phyloP scores from a whole-genome alignment of 2,113 vertebrate genomes.

The Macaca nemestrina region DNA sequence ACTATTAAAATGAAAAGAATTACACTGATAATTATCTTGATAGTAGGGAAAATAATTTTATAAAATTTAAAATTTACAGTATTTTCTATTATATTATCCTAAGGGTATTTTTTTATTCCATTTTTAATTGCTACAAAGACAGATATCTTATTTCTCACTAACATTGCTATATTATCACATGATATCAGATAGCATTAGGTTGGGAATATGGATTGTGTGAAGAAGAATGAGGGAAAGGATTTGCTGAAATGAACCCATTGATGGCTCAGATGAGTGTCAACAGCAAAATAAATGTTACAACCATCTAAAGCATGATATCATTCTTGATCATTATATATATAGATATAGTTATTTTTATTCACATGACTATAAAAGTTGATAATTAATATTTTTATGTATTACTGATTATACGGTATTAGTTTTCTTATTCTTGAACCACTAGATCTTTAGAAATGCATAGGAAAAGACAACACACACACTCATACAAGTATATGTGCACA shows the following conservation, averaged over 20 bases:
- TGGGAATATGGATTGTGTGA: not conserved
- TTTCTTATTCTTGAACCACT: constrained; percentile 32
- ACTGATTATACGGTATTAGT: not conserved
- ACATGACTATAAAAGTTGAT: not conserved
- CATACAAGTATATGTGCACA: not conserved
- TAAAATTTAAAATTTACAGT: not conserved
- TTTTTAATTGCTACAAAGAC: not conserved
- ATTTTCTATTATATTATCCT: not conserved
- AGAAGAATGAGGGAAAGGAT: not conserved
- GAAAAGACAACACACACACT: not conserved
- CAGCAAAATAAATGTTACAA: not conserved
- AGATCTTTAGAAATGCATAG: not conserved
- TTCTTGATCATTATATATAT: not conserved
- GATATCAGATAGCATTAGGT: no score
- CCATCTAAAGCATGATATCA: not conserved
- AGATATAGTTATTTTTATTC: not conserved
- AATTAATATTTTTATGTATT: not conserved
- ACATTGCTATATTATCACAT: not conserved
- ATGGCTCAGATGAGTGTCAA: not conserved
- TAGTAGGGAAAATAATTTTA: not conserved
- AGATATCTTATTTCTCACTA: not conserved
- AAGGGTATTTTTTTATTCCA: not conserved
- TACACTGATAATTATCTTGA: not conserved
- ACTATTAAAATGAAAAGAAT: not conserved
- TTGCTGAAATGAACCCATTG: not conserved